phyloP scores from a whole-genome alignment of 2,888 invertebrate species.

The Acleris sparsana region DNA sequence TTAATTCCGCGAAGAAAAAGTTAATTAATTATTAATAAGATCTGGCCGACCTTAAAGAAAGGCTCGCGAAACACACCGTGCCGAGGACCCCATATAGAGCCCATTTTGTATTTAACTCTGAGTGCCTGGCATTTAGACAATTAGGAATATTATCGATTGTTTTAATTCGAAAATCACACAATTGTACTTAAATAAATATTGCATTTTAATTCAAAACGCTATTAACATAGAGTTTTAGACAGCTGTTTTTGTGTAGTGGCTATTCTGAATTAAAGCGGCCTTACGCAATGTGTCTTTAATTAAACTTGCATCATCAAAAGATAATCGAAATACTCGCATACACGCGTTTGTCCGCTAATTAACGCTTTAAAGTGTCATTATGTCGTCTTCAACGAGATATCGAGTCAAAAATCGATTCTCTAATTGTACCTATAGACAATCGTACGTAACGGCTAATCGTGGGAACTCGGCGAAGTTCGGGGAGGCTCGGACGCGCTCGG shows the following conservation, averaged over 20 bases:
- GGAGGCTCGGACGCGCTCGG: slow-evolving; percentile 15
- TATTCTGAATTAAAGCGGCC: slow-evolving; percentile 7
- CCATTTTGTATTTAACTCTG: too few species aligned
- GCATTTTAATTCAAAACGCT: too few species aligned
- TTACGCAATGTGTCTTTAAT: slow-evolving; percentile 24
- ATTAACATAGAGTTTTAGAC: too few species aligned
- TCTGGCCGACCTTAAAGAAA: slow-evolving; percentile 27
- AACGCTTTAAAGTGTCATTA: slow-evolving; percentile 35
- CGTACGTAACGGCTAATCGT: slow-evolving; percentile 41
- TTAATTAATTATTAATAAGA: slow-evolving; percentile 25
- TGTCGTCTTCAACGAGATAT: slow-evolving; percentile 32
- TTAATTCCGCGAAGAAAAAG: slow-evolving; percentile 26
- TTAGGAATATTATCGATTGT: too few species aligned
- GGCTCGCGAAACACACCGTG: slow-evolving; percentile 3
- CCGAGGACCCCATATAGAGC: too few species aligned
- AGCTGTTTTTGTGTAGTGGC: too few species aligned
- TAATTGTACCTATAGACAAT: slow-evolving; percentile 40
- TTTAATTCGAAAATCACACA: too few species aligned
- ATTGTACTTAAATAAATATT: too few species aligned
- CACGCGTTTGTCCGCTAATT: slow-evolving; percentile 34
- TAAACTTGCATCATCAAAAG: slow-evolving; percentile 22
- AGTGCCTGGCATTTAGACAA: too few species aligned
- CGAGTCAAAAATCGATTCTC: slow-evolving; percentile 40
- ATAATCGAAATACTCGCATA: slow-evolving; percentile 18
- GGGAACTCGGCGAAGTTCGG: slow-evolving; percentile 36